Evolutionary conservation across 1,140 invertebrate genomes (phyloP).

Genomic region (Episyrphus balteatus): DNA sequence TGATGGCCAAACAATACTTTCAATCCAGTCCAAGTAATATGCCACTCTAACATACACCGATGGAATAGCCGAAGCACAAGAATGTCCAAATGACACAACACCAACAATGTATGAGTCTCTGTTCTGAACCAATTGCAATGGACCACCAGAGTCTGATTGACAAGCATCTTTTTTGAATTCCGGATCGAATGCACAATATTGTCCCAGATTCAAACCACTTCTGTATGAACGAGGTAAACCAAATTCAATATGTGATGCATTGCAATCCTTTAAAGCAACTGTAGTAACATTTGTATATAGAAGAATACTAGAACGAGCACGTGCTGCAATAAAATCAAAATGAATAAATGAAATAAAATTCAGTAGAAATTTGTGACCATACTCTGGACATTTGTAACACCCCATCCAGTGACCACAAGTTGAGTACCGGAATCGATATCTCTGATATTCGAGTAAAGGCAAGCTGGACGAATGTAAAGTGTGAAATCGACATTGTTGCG

Average conservation of each 20-base stretch:
- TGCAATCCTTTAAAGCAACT: conserved; percentile 16
- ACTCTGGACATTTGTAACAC: conserved; percentile 20
- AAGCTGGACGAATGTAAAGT: conserved; percentile 15
- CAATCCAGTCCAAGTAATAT: conserved; percentile 53
- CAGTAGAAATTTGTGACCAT: conserved; percentile 1
- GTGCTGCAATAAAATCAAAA: conserved; percentile 8
- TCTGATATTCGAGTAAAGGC: conserved; percentile 13
- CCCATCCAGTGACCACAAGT: conserved; percentile 26
- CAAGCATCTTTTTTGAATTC: conserved; percentile 42
- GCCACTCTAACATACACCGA: conserved; percentile 54
- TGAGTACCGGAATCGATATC: conserved; percentile 14
- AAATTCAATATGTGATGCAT: conserved; percentile 7
- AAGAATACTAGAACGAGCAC: conserved; percentile 15
- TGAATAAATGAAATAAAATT: background rate
- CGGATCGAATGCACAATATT: conserved; percentile 50
- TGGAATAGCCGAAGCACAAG: conserved; percentile 47
- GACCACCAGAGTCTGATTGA: conserved; percentile 55
- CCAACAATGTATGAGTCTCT: conserved; percentile 35
- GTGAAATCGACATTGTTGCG: conserved; percentile 7
- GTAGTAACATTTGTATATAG: conserved; percentile 18
- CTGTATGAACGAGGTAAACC: conserved; percentile 44
- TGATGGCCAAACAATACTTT: conserved; percentile 46
- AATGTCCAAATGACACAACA: conserved; percentile 53
- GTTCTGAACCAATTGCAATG: conserved; percentile 38
- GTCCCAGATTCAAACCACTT: conserved; percentile 37